phyloP scores from a whole-genome alignment of 2,888 invertebrate species.

The Pseudococcus viburni region DNA sequence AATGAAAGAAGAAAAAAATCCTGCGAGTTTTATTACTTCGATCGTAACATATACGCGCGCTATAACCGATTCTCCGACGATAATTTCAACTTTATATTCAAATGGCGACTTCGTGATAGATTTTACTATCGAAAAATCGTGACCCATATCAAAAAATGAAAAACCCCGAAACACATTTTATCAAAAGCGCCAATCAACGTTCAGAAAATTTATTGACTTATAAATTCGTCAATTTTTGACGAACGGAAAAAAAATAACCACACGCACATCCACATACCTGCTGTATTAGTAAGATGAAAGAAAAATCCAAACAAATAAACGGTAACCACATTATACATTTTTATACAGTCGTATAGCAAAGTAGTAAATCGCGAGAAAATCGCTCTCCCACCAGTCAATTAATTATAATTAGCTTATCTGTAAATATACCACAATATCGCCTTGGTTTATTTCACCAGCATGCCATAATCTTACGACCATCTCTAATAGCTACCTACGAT shows the following conservation, averaged over 20 bases:
- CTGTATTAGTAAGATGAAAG: background rate
- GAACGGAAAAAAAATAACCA: background rate
- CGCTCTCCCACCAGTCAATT: background rate
- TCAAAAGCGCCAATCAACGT: slow-evolving; percentile 35
- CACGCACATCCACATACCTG: background rate
- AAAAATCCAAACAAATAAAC: background rate
- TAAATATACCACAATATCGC: background rate
- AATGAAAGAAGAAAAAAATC: slow-evolving; percentile 31
- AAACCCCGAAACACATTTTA: slow-evolving; percentile 30
- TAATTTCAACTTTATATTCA: slow-evolving; percentile 55
- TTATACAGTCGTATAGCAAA: background rate
- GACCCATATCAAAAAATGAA: slow-evolving; percentile 50
- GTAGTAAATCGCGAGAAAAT: background rate
- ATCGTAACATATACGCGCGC: background rate
- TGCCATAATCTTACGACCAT: background rate
- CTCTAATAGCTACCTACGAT: slow-evolving; percentile 5
- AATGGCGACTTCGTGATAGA: slow-evolving; percentile 40
- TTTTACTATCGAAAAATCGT: slow-evolving; percentile 48
- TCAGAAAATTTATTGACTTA: slow-evolving; percentile 39
- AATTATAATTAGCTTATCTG: slow-evolving; percentile 28
- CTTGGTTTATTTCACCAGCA: background rate
- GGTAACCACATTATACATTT: background rate
- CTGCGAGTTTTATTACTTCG: slow-evolving; percentile 43
- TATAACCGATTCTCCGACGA: slow-evolving; percentile 32
- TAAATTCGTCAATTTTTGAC: slow-evolving; percentile 50